A percentile compares a stretch with the other conserved stretches of the same genome.
These are phyloP conservation scores for Cheilosia soror DNA, from an alignment of 2,888 invertebrate genomes.

Conservation along the genomic window DNA sequence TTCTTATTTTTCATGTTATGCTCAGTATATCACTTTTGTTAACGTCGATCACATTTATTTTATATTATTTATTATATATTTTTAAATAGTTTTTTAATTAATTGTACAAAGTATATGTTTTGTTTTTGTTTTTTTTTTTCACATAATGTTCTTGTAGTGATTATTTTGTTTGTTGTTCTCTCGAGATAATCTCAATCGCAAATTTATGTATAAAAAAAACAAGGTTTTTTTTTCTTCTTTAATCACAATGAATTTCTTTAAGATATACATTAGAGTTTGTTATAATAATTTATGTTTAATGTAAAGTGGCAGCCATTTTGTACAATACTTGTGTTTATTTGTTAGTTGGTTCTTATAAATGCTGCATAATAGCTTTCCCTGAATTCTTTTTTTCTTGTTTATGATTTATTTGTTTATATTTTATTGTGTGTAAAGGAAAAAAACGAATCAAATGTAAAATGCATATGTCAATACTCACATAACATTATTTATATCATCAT, in stretches of 20 bases:
- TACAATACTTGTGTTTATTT: constrained; percentile 64
- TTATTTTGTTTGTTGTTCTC: constrained; percentile 14
- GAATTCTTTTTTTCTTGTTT: constrained; percentile 59
- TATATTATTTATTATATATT: constrained; percentile 34
- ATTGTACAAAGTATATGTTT: constrained; percentile 59
- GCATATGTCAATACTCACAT: constrained; percentile 58
- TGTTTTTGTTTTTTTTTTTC: constrained; percentile 46
- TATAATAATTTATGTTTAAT: constrained; percentile 26
- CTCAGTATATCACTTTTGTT: constrained; percentile 74
- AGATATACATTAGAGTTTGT: constrained; percentile 55
- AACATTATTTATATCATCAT: constrained; percentile 55
- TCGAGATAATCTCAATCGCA: constrained; percentile 60
- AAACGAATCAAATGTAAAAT: constrained; percentile 47
- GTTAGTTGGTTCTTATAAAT: constrained; percentile 70
- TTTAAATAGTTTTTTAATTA: constrained; percentile 40
- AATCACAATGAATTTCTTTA: constrained; percentile 70
- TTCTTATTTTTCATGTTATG: constrained; percentile 62
- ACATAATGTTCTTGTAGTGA: constrained; percentile 50
- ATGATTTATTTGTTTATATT: constrained; percentile 43
- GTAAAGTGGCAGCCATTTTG: constrained; percentile 70
- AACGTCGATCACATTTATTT: constrained; percentile 72
- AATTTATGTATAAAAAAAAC: constrained; percentile 60
- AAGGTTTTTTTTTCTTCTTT: constrained; percentile 39
- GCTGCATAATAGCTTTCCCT: constrained; percentile 61
- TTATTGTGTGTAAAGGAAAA: constrained; percentile 29